Conservation (phyloP, 2,888 invertebrate species). For the Subacronicta megacephala region DNA sequence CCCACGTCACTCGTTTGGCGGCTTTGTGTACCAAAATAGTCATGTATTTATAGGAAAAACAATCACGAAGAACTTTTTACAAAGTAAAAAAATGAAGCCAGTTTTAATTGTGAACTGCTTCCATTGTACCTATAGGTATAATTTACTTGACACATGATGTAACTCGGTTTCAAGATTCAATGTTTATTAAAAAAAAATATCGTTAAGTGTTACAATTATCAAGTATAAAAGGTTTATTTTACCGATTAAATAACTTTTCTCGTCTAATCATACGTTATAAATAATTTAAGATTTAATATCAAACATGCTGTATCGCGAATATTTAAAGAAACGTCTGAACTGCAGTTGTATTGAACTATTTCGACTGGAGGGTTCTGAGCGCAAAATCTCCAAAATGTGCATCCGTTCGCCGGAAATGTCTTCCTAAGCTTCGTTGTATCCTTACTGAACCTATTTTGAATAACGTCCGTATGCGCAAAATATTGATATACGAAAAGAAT, state of each 20-base stretch:
- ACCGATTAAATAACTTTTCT: not conserved
- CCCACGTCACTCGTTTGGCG: slow-evolving; percentile 17
- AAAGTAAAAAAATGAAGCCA: too few relatives aligned
- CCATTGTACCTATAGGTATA: too few relatives aligned
- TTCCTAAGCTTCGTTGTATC: slow-evolving; percentile 78
- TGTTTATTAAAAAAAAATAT: too few relatives aligned
- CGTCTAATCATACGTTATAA: too few relatives aligned
- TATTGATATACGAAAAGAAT: slow-evolving; percentile 56
- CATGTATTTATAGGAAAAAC: slow-evolving; percentile 20
- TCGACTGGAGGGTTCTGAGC: slow-evolving; percentile 71
- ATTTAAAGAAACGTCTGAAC: slow-evolving; percentile 72
- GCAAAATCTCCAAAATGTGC: slow-evolving; percentile 85
- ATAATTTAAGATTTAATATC: slow-evolving; percentile 7
- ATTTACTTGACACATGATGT: too few relatives aligned
- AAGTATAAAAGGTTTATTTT: not conserved
- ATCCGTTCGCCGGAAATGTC: slow-evolving; percentile 81
- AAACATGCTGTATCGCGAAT: slow-evolving; percentile 68
- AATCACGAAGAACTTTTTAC: slow-evolving; percentile 24
- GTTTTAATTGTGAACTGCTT: too few relatives aligned
- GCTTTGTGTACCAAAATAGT: slow-evolving; percentile 35
- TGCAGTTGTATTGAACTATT: slow-evolving; percentile 74
- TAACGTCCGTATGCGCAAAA: slow-evolving; percentile 64
- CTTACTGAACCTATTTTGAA: slow-evolving; percentile 76
- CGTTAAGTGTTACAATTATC: too few relatives aligned
- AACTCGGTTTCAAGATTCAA: too few relatives aligned